phyloP scores from a whole-genome alignment of 2,113 vertebrate species.

The Vireo altiloquus region DNA sequence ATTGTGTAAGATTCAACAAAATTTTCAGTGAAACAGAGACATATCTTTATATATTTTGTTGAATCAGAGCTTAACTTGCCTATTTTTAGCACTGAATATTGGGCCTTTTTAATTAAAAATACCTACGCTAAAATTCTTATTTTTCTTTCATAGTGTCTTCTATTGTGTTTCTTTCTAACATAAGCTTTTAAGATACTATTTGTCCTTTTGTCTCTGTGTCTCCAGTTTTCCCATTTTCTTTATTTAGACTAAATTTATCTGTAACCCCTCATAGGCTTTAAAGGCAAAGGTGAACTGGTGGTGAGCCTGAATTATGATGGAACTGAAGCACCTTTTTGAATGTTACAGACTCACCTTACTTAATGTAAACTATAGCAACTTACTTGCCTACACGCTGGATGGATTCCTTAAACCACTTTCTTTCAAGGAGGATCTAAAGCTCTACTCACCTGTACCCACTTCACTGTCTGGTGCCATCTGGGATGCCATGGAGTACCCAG shows the following conservation, averaged over 20 bases:
- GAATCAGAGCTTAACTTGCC: background rate
- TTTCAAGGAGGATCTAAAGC: background rate
- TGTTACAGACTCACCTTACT: background rate
- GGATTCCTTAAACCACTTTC: background rate
- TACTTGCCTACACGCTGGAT: accelerated
- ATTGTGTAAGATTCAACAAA: background rate
- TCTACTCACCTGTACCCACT: background rate
- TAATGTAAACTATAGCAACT: background rate
- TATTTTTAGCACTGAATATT: background rate
- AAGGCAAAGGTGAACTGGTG: background rate
- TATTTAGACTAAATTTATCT: background rate
- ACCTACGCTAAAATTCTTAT: background rate
- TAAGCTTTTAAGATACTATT: background rate
- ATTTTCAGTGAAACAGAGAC: background rate
- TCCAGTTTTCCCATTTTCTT: background rate
- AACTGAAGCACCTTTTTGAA: background rate
- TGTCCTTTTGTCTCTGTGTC: background rate
- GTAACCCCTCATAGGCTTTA: background rate
- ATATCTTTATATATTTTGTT: background rate
- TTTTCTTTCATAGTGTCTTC: background rate
- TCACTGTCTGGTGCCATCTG: background rate
- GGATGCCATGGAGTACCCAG: background rate
- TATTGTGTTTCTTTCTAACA: background rate
- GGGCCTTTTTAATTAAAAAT: background rate
- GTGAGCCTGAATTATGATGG: background rate